phyloP scores from a whole-genome alignment of 2,797 vertebrate genomes.

The Myripristis murdjan region DNA sequence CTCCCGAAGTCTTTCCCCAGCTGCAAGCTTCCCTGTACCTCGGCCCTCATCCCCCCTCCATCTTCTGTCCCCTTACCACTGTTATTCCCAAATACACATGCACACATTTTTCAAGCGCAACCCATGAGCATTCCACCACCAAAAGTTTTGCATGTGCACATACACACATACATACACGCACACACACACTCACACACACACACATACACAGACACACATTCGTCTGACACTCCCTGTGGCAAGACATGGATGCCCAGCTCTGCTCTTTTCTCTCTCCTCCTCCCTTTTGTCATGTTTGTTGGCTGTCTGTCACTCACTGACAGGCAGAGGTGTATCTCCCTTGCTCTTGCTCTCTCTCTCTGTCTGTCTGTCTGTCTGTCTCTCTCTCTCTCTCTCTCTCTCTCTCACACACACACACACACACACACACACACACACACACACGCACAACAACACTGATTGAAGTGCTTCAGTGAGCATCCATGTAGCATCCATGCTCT shows the following conservation, averaged over 20 bases:
- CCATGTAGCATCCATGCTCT: too few species aligned
- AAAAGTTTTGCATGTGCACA: not conserved
- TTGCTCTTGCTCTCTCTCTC: too few species aligned
- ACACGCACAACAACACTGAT: slow-evolving; percentile 38
- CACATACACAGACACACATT: slow-evolving; percentile 30
- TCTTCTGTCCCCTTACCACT: slow-evolving; percentile 29
- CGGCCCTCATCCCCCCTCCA: slow-evolving; percentile 3
- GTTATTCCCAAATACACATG: slow-evolving; percentile 19
- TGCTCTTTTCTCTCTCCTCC: slow-evolving; percentile 69
- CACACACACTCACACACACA: slow-evolving; percentile 6
- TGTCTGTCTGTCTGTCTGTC: too few species aligned
- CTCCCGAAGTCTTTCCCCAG: not conserved
- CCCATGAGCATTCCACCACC: too few species aligned
- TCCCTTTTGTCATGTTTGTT: slow-evolving; percentile 47
- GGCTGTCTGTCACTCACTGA: slow-evolving; percentile 64
- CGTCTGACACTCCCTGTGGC: slow-evolving; percentile 63
- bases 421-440: slow-evolving; percentile 28
- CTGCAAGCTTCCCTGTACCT: slow-evolving; percentile 23
- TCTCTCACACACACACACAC: not conserved
- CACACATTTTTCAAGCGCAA: too few species aligned
- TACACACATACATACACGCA: slow-evolving; percentile 2
- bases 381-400: too few species aligned
- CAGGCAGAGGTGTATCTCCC: slow-evolving; percentile 55
- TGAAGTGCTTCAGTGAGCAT: slow-evolving; percentile 27
- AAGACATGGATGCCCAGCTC: slow-evolving; percentile 58